phyloP scores from a whole-genome alignment of 2,888 invertebrate species.

The Liopterus haemorrhoidalis region DNA sequence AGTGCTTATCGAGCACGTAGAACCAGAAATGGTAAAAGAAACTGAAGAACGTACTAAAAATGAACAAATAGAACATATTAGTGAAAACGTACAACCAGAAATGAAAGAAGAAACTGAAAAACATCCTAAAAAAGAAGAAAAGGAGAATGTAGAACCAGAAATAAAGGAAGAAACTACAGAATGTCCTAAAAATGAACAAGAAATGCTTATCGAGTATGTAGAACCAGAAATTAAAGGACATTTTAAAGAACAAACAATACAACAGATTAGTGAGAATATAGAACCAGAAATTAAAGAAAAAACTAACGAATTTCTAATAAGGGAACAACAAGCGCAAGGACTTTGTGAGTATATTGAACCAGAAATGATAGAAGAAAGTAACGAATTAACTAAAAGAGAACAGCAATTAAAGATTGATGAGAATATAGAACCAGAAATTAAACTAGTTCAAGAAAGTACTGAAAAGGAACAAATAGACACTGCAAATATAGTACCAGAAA shows the following conservation, averaged over 20 bases:
- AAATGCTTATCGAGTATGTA: too few species aligned
- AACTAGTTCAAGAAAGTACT: not conserved
- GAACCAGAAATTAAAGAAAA: too few species aligned
- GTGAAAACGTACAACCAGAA: not conserved
- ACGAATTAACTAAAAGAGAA: not conserved
- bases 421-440: not conserved
- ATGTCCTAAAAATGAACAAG: not conserved
- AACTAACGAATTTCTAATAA: too few species aligned
- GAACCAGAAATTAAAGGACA: not conserved
- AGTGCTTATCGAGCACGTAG: too few species aligned
- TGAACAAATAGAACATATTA: not conserved
- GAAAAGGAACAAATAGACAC: not conserved
- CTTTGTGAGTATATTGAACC: not conserved
- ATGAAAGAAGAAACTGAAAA: conserved; percentile 8
- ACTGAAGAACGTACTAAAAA: conserved; percentile 1
- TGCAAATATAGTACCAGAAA: too few species aligned
- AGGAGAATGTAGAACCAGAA: not conserved
- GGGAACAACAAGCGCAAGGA: not conserved
- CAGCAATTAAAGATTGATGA: not conserved
- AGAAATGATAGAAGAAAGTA: not conserved
- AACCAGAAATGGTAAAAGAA: not conserved
- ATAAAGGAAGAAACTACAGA: not conserved
- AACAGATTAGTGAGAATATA: not conserved
- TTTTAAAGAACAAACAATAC: not conserved
- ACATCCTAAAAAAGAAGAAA: not conserved